phyloP scores from a whole-genome alignment of 2,113 vertebrate species.

The Odontesthes bonariensis region DNA sequence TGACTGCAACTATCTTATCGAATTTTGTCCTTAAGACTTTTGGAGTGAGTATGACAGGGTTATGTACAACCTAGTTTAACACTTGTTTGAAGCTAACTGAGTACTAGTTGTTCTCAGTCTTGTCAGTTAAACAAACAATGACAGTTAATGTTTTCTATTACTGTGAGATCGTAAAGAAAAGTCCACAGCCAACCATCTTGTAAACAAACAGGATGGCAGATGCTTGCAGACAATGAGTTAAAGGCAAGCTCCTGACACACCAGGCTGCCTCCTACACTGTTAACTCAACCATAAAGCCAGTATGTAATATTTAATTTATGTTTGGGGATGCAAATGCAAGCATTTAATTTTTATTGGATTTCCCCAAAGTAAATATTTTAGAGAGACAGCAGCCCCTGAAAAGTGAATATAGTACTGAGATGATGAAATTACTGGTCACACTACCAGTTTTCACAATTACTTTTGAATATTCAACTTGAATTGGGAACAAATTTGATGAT shows the following conservation, averaged over 20 bases:
- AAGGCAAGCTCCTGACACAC: not conserved
- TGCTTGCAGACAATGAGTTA: constrained; percentile 12
- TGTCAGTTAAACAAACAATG: not conserved
- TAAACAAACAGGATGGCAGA: constrained; percentile 5
- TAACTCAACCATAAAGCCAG: constrained; percentile 33
- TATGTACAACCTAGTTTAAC: not conserved
- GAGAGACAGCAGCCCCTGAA: not conserved
- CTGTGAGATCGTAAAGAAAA: not conserved
- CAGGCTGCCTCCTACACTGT: not conserved
- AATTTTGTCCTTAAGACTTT: not conserved
- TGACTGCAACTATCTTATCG: not conserved
- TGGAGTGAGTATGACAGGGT: not conserved
- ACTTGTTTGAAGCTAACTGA: not conserved
- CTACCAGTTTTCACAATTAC: not conserved
- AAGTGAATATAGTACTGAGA: not conserved
- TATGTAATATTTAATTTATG: constrained; percentile 29
- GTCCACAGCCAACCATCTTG: not conserved
- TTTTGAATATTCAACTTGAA: too few species aligned
- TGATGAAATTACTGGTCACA: not conserved
- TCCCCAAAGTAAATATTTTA: constrained; percentile 45
- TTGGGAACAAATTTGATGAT: too few species aligned
- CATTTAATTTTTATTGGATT: constrained; percentile 38
- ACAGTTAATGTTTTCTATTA: not conserved
- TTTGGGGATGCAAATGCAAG: constrained; percentile 6
- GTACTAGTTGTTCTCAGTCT: not conserved